Percentiles rank a stretch among this genome's conserved stretches.
Evolutionary conservation across 2,797 vertebrate species (phyloP).

Genomic region (Vespertilio murinus): DNA sequence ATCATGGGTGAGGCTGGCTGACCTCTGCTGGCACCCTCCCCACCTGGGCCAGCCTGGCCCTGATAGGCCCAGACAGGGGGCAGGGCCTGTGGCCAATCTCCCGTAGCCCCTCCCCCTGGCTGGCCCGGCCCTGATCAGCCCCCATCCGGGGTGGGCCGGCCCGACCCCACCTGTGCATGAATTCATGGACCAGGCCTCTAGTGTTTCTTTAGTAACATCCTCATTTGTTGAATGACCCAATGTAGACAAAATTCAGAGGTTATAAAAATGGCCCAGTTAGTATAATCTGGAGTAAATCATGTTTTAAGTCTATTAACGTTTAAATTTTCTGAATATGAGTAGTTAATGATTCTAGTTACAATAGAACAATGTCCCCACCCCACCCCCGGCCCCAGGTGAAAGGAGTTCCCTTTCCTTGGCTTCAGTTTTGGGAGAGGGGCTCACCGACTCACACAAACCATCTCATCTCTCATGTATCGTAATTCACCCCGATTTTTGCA

Average conservation of each 20-base stretch:
- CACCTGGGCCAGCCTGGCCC: too few relatives aligned
- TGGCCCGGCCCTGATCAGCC: too few relatives aligned
- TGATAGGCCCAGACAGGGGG: too few relatives aligned
- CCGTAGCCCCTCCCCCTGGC: too few relatives aligned
- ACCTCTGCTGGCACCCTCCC: too few relatives aligned
- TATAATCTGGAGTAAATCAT: rapidly evolving
- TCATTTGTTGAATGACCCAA: not conserved
- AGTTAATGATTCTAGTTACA: rapidly evolving
- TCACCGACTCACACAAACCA: rapidly evolving
- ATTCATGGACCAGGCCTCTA: too few relatives aligned
- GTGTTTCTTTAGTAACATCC: not conserved
- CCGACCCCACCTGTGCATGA: too few relatives aligned
- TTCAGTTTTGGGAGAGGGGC: rapidly evolving
- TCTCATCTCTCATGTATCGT: not conserved
- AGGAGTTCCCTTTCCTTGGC: not conserved
- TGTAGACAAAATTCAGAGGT: not conserved
- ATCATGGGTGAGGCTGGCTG: too few relatives aligned
- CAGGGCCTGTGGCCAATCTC: too few relatives aligned
- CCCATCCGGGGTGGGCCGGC: too few relatives aligned
- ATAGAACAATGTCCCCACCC: rapidly evolving
- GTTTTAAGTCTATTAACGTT: not conserved
- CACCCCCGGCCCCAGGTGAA: too few relatives aligned
- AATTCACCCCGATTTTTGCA: too few relatives aligned
- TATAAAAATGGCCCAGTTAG: rapidly evolving
- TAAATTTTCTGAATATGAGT: rapidly evolving